Evolutionary conservation across 2,888 invertebrate species (phyloP).

Genomic region (Cactoblastis cactorum): DNA sequence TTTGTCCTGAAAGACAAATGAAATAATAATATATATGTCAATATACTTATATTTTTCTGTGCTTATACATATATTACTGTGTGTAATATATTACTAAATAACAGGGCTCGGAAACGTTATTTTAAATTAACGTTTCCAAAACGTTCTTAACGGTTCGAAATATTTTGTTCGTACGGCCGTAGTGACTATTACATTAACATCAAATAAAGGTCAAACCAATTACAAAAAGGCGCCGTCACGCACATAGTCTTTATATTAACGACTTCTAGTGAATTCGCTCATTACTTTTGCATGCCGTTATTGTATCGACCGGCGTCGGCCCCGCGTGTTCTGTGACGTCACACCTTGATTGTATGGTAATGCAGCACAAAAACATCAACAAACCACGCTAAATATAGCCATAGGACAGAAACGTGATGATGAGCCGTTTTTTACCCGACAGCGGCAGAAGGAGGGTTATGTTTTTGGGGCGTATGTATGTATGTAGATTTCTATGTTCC

Average conservation of each 20-base stretch:
- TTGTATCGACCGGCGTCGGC: conserved; percentile 16
- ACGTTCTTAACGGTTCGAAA: too few species aligned
- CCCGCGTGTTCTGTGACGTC: conserved; percentile 7
- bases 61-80: too few species aligned
- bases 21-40: not conserved
- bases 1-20: conserved; percentile 85
- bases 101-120: too few species aligned
- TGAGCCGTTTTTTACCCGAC: not conserved
- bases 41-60: not conserved
- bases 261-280: conserved; percentile 9
- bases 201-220: too few species aligned
- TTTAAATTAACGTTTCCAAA: too few species aligned
- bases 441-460: too few species aligned
- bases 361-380: conserved; percentile 3
- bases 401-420: not conserved
- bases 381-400: not conserved
- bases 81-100: too few species aligned
- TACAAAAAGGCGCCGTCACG: not conserved
- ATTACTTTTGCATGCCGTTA: conserved; percentile 25
- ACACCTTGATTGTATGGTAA: conserved; percentile 3
- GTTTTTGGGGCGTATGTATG: too few species aligned
- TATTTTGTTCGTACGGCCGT: too few species aligned
- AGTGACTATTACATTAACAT: too few species aligned
- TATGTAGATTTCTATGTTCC: too few species aligned
- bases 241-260: not conserved